A percentile compares a stretch with the other conserved stretches of the same genome.
phyloP scores from a whole-genome alignment of 2,797 vertebrate species.

The Percopsis omiscomaycus region DNA sequence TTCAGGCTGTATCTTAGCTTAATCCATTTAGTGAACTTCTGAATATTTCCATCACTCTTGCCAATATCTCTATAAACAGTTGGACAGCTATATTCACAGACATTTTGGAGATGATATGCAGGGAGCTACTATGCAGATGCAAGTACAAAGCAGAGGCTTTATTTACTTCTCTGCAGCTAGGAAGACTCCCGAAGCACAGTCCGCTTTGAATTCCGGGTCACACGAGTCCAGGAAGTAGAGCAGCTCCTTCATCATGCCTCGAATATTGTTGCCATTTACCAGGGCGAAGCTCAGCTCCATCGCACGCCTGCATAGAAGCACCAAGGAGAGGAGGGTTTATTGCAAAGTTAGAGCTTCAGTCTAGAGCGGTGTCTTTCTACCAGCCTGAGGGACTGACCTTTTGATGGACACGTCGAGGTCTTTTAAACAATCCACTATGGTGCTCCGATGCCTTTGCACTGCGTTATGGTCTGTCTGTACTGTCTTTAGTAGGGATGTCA shows the following conservation, averaged over 20 bases:
- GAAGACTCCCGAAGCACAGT: constrained; percentile 98
- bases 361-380: background rate
- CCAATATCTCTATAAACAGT: too few relatives aligned
- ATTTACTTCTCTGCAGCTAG: constrained; percentile 96
- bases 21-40: too few relatives aligned
- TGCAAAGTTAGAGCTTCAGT: constrained; percentile 1
- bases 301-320: constrained; percentile 81
- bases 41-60: too few relatives aligned
- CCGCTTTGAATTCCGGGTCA: constrained; percentile 98
- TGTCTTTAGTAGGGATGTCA: constrained; percentile 98
- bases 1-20: too few relatives aligned
- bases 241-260: constrained; percentile 99
- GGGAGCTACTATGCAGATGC: too few relatives aligned
- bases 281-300: constrained; percentile 99
- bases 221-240: constrained; percentile 99
- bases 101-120: too few relatives aligned
- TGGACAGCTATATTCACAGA: too few relatives aligned
- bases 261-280: constrained; percentile 98
- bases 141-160: too few relatives aligned
- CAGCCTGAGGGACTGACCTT: constrained; percentile 73
- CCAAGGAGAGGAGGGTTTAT: background rate
- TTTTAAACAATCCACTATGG: constrained; percentile 98
- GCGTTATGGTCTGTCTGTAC: constrained; percentile 99
- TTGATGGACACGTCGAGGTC: constrained; percentile 99
- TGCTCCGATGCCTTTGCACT: constrained; percentile 97